Conservation (phyloP, 1,140 invertebrate genomes). For the Drosophila saltans region DNA sequence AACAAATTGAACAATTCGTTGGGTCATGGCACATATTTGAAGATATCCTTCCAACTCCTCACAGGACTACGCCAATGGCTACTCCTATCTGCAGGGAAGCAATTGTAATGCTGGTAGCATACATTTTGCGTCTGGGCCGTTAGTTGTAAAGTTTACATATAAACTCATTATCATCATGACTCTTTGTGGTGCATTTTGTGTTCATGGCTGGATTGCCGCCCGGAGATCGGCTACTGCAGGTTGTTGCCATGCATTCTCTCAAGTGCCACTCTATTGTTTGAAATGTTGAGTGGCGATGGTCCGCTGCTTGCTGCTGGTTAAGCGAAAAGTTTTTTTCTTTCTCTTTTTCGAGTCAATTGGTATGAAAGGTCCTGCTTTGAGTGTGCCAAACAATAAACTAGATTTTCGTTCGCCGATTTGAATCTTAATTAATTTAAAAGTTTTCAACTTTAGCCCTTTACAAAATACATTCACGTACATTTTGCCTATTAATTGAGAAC, state of each 20-base stretch:
- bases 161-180: slow-evolving; percentile 70
- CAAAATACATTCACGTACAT: neutral
- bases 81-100: slow-evolving; percentile 7
- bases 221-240: slow-evolving; percentile 49
- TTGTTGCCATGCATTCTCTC: slow-evolving; percentile 15
- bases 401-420: neutral
- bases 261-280: slow-evolving; percentile 52
- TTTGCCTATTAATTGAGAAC: too few species aligned
- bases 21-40: neutral
- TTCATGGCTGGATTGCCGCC: slow-evolving; percentile 50
- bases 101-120: slow-evolving; percentile 5
- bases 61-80: neutral
- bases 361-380: neutral
- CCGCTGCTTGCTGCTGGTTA: slow-evolving; percentile 15
- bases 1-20: neutral
- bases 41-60: neutral
- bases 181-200: slow-evolving; percentile 65
- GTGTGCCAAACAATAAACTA: slow-evolving; percentile 6
- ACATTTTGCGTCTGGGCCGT: neutral
- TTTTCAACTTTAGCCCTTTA: neutral
- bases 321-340: neutral
- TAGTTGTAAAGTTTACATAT: slow-evolving; percentile 34
- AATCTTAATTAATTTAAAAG: slow-evolving; percentile 10
- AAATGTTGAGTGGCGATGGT: slow-evolving; percentile 31
- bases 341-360: neutral